A percentile compares a stretch with the other conserved stretches of the same genome.
phyloP scores from a whole-genome alignment of 2,113 vertebrate species.

The Ailuropoda melanoleuca region DNA sequence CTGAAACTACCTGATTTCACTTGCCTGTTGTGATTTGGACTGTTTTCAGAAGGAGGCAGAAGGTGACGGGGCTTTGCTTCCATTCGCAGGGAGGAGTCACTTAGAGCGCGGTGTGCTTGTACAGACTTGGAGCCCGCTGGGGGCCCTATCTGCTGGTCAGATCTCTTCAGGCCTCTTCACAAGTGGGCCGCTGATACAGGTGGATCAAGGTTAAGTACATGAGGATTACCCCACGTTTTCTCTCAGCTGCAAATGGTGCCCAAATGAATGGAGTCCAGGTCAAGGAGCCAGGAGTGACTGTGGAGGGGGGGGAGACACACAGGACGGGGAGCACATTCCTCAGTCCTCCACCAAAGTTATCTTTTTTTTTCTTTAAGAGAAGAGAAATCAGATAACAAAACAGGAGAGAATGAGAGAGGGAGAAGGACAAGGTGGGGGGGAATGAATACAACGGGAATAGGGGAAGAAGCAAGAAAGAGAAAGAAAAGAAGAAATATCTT shows the following conservation, averaged over 20 bases:
- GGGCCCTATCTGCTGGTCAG: not conserved
- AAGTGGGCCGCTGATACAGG: not conserved
- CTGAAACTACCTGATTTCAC: not conserved
- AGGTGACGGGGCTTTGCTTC: not conserved
- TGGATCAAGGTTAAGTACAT: not conserved
- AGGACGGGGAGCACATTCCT: not conserved
- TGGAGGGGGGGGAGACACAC: fast-evolving
- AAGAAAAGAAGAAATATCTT: not conserved
- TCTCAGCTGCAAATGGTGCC: not conserved
- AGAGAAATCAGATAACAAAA: not conserved
- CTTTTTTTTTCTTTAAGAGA: not conserved
- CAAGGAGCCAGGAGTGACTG: not conserved
- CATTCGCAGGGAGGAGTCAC: not conserved
- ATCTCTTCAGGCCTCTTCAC: not conserved
- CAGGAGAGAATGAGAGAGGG: not conserved
- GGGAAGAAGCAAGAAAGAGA: not conserved
- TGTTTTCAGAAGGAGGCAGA: not conserved
- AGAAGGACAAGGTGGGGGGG: not conserved
- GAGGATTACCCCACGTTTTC: not conserved
- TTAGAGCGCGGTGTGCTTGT: fast-evolving
- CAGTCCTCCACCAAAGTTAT: not conserved
- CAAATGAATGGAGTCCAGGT: not conserved
- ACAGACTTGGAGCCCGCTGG: not conserved
- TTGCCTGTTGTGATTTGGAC: not conserved
- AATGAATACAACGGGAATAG: not conserved